Percentiles rank a stretch among this genome's conserved stretches.
Conservation (phyloP, 2,797 vertebrate genomes). For the Argyrosomus regius region DNA sequence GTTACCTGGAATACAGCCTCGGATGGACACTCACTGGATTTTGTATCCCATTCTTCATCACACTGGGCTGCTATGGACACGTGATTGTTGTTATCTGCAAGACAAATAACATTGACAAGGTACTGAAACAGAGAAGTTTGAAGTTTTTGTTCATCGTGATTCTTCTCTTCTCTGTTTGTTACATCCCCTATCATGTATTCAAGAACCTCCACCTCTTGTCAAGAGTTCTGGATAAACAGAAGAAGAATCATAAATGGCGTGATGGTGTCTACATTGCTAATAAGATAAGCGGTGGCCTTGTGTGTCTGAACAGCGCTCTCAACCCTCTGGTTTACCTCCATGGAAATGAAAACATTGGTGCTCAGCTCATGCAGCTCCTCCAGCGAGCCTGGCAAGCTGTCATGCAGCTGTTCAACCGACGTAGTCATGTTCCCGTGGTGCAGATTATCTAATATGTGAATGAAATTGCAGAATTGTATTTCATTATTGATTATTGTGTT, state of each 20-base stretch:
- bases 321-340: conserved; percentile 88
- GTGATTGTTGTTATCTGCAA: conserved; percentile 76
- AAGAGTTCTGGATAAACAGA: conserved; percentile 58
- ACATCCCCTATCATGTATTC: conserved; percentile 86
- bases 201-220: conserved; percentile 85
- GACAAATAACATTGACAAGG: conserved; percentile 63
- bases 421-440: too few species aligned
- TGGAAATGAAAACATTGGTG: conserved; percentile 68
- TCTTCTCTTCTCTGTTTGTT: conserved; percentile 87
- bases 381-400: too few species aligned
- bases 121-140: conserved; percentile 78
- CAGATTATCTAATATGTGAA: too few species aligned
- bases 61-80: conserved; percentile 86
- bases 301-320: conserved; percentile 87
- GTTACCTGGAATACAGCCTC: conserved; percentile 81
- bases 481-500: background rate
- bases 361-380: background rate
- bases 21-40: conserved; percentile 82
- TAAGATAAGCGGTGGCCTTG: conserved; percentile 86
- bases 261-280: conserved; percentile 80
- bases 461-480: too few species aligned
- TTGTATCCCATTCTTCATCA: conserved; percentile 83
- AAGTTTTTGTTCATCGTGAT: conserved; percentile 81
- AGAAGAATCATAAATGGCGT: too few species aligned
- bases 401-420: too few species aligned